A percentile compares a stretch with the other conserved stretches of the same genome.
phyloP scores from a whole-genome alignment of 2,888 invertebrate genomes.

The Aplocera efformata region DNA sequence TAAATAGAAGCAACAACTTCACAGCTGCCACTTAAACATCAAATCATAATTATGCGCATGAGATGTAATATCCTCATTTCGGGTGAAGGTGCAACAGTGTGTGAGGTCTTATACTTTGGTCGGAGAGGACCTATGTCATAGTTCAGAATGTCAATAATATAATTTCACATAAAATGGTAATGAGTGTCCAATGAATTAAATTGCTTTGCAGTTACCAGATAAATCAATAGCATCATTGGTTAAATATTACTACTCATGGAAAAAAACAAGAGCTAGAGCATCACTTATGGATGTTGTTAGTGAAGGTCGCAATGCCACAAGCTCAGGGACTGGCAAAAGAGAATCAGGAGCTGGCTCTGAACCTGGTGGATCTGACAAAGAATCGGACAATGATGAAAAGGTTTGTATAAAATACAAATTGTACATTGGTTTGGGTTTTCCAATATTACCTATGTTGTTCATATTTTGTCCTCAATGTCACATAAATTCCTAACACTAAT shows the following conservation, averaged over 20 bases:
- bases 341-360: slow-evolving; percentile 90
- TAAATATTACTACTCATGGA: slow-evolving; percentile 99
- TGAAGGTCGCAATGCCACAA: slow-evolving; percentile 86
- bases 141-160: no score
- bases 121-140: no score
- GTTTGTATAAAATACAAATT: slow-evolving; percentile 73
- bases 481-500: slow-evolving; percentile 19
- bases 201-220: slow-evolving; percentile 89
- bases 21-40: no score
- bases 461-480: slow-evolving; percentile 31
- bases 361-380: slow-evolving; percentile 90
- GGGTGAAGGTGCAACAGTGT: no score
- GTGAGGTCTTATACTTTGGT: no score
- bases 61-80: no score
- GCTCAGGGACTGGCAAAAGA: slow-evolving; percentile 81
- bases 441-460: slow-evolving; percentile 39
- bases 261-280: slow-evolving; percentile 94
- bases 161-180: slow-evolving; percentile 1
- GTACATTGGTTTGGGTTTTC: slow-evolving; percentile 15
- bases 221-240: slow-evolving; percentile 97
- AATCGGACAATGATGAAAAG: slow-evolving; percentile 95
- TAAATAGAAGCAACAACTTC: no score
- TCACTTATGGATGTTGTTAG: slow-evolving; percentile 95
- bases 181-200: no score
- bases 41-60: no score